phyloP scores from a whole-genome alignment of 2,113 vertebrate genomes.

The Zingel zingel region DNA sequence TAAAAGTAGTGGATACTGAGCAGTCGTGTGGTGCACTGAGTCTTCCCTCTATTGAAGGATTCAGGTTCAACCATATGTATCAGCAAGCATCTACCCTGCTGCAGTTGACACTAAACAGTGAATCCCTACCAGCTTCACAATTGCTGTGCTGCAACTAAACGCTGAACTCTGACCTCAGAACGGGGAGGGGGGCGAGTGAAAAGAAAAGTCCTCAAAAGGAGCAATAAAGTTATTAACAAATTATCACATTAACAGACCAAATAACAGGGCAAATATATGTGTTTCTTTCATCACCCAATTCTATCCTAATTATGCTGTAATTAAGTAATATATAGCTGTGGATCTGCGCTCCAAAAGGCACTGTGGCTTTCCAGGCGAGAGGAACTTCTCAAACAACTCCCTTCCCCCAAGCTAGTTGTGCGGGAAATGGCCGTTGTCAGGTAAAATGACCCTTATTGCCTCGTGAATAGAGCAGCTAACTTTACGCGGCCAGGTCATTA shows the following conservation, averaged over 20 bases:
- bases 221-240: slow-evolving; percentile 16
- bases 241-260: slow-evolving; percentile 24
- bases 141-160: slow-evolving; percentile 30
- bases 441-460: slow-evolving; percentile 80
- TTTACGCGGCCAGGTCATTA: slow-evolving; percentile 75
- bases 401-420: slow-evolving; percentile 52
- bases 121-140: slow-evolving; percentile 4
- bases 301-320: background rate
- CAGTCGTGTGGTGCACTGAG: background rate
- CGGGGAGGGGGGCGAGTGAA: background rate
- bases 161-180: slow-evolving; percentile 45
- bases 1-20: background rate
- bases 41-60: background rate
- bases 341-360: slow-evolving; percentile 16
- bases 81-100: background rate
- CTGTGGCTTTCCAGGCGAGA: background rate
- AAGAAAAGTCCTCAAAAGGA: slow-evolving; percentile 6
- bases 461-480: slow-evolving; percentile 71
- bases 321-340: background rate
- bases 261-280: background rate
- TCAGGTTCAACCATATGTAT: background rate
- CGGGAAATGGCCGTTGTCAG: slow-evolving; percentile 62
- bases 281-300: background rate
- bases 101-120: slow-evolving; percentile 18
- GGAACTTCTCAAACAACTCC: slow-evolving; percentile 28